A percentile compares a stretch with the other conserved stretches of the same genome.
phyloP scores from a whole-genome alignment of 1,140 invertebrate genomes.

The Charaxes varanes region DNA sequence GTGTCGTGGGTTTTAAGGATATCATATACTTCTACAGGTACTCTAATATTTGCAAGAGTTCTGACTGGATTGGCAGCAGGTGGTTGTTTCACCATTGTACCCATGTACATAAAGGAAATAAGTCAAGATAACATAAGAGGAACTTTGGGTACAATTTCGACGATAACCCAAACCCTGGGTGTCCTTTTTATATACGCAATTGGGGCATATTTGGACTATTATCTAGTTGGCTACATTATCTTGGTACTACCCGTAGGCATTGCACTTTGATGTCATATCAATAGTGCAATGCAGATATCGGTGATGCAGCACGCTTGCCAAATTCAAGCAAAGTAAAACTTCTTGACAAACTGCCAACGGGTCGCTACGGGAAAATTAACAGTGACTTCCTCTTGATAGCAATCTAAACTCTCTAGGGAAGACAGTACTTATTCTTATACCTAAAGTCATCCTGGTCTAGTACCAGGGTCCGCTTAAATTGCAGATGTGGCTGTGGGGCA shows the following conservation, averaged over 20 bases:
- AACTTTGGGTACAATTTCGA: constrained; percentile 18
- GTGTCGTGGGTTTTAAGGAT: constrained; percentile 17
- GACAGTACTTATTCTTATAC: too few relatives aligned
- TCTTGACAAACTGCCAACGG: too few relatives aligned
- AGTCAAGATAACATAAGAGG: constrained; percentile 24
- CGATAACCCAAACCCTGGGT: constrained; percentile 20
- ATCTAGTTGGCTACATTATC: constrained; percentile 27
- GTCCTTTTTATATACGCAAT: constrained; percentile 69
- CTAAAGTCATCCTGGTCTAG: too few relatives aligned
- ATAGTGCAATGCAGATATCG: too few relatives aligned
- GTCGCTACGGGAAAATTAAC: too few relatives aligned
- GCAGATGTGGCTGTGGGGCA: too few relatives aligned
- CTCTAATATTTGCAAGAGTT: constrained; percentile 10
- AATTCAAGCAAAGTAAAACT: too few relatives aligned
- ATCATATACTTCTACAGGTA: constrained; percentile 11
- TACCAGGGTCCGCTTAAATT: too few relatives aligned
- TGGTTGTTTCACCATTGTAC: constrained; percentile 22
- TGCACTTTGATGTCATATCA: too few relatives aligned
- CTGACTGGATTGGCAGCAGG: constrained; percentile 22
- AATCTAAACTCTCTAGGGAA: too few relatives aligned
- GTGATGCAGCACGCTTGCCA: too few relatives aligned
- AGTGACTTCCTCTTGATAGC: too few relatives aligned
- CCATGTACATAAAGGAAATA: constrained; percentile 27
- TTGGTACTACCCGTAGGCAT: constrained; percentile 23
- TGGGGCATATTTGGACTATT: constrained; percentile 74